Base-by-base conservation (phyloP, 2,113 vertebrate species). In the Xiphophorus couchianus region DNA sequence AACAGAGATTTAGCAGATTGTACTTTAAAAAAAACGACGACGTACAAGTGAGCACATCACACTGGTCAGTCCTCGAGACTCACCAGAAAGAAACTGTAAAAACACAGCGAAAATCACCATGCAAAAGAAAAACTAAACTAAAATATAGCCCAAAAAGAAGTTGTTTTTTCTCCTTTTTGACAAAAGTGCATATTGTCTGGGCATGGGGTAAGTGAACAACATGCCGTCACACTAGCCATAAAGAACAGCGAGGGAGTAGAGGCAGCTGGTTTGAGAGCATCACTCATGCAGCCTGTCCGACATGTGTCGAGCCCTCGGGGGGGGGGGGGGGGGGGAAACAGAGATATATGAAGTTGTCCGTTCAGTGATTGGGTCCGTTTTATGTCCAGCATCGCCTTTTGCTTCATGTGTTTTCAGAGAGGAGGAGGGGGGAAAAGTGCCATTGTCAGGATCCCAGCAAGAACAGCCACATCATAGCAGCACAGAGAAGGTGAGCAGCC, bases 381-480 rank as follows among this genome's bases (percentile, higher is more conserved):
- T 30, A 74, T 65, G 66, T 86, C 88, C 88, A 84, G 84, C 72
- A 67, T 30, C 65, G 35, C 37, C 25, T 73, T 68, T 37, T 58
- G 22, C 51, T 58, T 58, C 3, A 25, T 58, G 8, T n/a, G 35
- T 33, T 28, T 79, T 79, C 54, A 44, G 42, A 60, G 29, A 60
- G 39, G 54, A 37, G 35, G 7, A 7, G 7, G 7, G 1, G 33
- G 7, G 22, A 61, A 70, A 71, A 48, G 63, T 66, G 73, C 62
- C 11, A 5, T 64, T 81, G 62, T 81, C 64, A 74, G 70, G 60
- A 60, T 44, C 61, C 60, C 65, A 28, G 72, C 61, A 29, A 74
- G 74, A 83, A 86, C 73, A 76, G 82, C 79, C 81, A 87, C 78
- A 78, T 88, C 74, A 80, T 83, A 90, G 84, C 91, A 89, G 89